Base-by-base conservation (phyloP, 2,797 vertebrate genomes). In the Characodon lateralis region DNA sequence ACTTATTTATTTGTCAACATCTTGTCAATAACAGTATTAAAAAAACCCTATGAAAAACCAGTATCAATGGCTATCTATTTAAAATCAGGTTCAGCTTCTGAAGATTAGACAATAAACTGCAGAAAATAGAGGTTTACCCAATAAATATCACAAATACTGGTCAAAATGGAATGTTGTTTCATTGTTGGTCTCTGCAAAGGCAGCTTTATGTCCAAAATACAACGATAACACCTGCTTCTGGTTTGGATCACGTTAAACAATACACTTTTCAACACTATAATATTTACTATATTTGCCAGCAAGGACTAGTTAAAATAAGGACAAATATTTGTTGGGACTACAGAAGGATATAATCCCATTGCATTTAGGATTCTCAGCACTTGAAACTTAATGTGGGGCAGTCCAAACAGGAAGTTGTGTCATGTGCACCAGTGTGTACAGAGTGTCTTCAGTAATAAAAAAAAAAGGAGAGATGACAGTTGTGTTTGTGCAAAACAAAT, bases 401-500 rank as follows among this genome's bases (percentile, higher is more conserved):
- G 84, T 28, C 63, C 13, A 56, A 50, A 24, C 75, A 79, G 84
- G 79, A 85, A 79, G 83, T 84, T 28, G 18, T 8, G 59, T 85
- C 79, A 72, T 65, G 73, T 69, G 79, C 43, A 20, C 14, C 20
- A 26, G 71, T 80, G 79, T 82, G 80, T 78, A 48, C 77, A 85
- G 46, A 76, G 74, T 31, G 73, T 58, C 4, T 74, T 66, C 31
- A 66, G 24, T 22, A 41, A 22, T 2, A n/a, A 43, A 6, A 43
- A 68, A 24, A n/a, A 3, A 43, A 14, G 2, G 10, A 35, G 20
- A 10, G 46, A 74, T 46, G 41, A 16, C 55, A 69, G 46, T 55
- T 73, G 76, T 56, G 39, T 9, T 78, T 56, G 35, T 68, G 73
- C 1, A 10, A 39, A 22, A 55, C 71, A 72, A 39, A 51, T 39